Evolutionary conservation across 2,888 invertebrate genomes (phyloP), one percentile per base, ranked within the genome.

Genomic region (Sminthurinus aureus): DNA sequence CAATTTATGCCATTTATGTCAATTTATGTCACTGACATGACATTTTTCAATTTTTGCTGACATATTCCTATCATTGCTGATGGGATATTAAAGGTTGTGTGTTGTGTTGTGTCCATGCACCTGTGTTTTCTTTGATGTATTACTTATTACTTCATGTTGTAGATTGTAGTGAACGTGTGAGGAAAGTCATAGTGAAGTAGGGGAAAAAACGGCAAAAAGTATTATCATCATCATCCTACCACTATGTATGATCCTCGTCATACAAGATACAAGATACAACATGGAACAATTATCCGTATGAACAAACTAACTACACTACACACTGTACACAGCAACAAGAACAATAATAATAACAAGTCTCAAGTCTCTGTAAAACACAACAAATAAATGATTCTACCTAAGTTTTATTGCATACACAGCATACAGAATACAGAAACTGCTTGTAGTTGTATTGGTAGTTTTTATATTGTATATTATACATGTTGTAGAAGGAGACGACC

Each of bases 91-190:
- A 22, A 20, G 9, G n/a, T 15, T 64, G 13, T 64, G 64, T 64
- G n/a, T 64, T 64, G n/a, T 64, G 64, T 64, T 64, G n/a, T 69
- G 67, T 11, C n/a, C 67, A 11, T 69, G 58, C 58, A 58, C 58
- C 58, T 58, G 58, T 58, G 58, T 58, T 58, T 58, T 58, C 58
- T 58, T 58, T 58, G 15, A 58, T 15, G 58, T 58, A 58, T 58
- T 58, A 58, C 58, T 58, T 58, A 58, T 58, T 58, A 58, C 58
- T 58, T 58, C 15, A 6, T 58, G 58, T 58, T 58, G 58, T 2
- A 58, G 58, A n/a, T n/a, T n/a, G n/a, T n/a, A n/a, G n/a, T n/a
- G n/a, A 15, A 58, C 58, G 15, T 58, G 38, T 38, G 38, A 38
- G 38, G 38, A 38, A 38, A 38, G 38, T 38, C 38, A 58, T 18